These are phyloP conservation scores for Poecile atricapillus DNA, from an alignment of 2,113 vertebrate species.

Conservation along the genomic window DNA sequence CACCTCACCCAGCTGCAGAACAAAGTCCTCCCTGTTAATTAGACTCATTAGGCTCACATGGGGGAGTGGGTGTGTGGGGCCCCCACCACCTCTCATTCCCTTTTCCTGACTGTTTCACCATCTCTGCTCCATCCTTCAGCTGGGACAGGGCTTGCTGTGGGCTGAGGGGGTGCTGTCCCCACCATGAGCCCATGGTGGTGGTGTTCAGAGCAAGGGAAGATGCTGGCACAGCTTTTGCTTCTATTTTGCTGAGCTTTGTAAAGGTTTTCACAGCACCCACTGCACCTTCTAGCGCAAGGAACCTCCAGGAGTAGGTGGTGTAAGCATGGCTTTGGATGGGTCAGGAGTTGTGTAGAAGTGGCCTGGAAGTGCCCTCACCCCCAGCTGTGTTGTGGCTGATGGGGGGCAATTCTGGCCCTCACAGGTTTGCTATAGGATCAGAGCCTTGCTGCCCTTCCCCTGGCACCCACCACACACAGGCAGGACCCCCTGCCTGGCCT, in stretches of 20 bases:
- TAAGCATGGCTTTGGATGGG: background rate
- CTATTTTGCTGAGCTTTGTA: background rate
- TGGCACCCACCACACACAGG: accelerated
- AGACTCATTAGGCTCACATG: accelerated
- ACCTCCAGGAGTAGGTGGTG: background rate
- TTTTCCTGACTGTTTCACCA: accelerated
- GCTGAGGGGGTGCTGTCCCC: background rate
- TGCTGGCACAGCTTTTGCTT: background rate
- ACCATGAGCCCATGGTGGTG: accelerated
- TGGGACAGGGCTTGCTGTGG: background rate
- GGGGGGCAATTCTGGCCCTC: accelerated
- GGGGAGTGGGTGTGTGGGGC: background rate
- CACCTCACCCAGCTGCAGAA: background rate
- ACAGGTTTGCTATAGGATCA: accelerated
- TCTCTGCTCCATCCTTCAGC: background rate
- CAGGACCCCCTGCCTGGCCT: background rate
- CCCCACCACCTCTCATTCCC: background rate
- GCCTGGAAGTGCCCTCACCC: background rate
- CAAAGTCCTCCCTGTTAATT: background rate
- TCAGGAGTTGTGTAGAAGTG: background rate
- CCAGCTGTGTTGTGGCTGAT: background rate
- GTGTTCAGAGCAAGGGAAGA: background rate
- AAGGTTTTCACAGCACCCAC: background rate
- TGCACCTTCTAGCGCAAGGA: background rate
- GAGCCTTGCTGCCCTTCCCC: background rate